Conservation (phyloP, 2,797 vertebrate genomes). For the Allobates femoralis region DNA sequence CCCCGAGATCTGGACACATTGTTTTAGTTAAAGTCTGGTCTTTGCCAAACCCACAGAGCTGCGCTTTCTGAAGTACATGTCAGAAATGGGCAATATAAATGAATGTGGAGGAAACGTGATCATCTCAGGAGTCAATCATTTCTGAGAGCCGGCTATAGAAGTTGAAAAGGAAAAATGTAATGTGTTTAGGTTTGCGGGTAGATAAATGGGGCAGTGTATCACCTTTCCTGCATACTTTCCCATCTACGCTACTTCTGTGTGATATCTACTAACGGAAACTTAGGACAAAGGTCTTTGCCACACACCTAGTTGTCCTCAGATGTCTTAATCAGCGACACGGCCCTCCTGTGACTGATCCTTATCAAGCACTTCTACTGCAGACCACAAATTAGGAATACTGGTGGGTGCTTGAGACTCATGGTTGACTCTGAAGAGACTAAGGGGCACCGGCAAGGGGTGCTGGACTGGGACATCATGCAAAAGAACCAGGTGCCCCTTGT, state of each 20-base stretch:
- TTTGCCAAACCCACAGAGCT: constrained; percentile 53
- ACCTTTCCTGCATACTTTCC: constrained; percentile 27
- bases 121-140: constrained; percentile 51
- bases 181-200: constrained; percentile 12
- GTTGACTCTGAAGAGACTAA: neutral
- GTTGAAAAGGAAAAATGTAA: neutral
- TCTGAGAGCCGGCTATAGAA: constrained; percentile 8
- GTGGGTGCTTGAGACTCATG: neutral
- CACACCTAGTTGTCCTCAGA: constrained; percentile 23
- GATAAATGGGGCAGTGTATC: constrained; percentile 1
- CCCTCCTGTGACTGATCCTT: neutral
- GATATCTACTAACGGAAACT: neutral
- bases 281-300: neutral
- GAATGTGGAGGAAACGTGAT: constrained; percentile 31
- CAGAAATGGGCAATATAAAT: constrained; percentile 18
- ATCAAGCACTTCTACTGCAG: neutral
- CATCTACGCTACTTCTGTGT: constrained; percentile 3
- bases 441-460: neutral
- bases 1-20: constrained; percentile 48
- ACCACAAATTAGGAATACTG: neutral
- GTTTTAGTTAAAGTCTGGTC: constrained; percentile 52
- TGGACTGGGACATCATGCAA: neutral
- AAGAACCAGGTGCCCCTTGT: neutral
- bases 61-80: constrained; percentile 11
- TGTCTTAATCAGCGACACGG: neutral